phyloP scores from a whole-genome alignment of 2,797 vertebrate genomes.

The Melanotaenia parkinsoni region DNA sequence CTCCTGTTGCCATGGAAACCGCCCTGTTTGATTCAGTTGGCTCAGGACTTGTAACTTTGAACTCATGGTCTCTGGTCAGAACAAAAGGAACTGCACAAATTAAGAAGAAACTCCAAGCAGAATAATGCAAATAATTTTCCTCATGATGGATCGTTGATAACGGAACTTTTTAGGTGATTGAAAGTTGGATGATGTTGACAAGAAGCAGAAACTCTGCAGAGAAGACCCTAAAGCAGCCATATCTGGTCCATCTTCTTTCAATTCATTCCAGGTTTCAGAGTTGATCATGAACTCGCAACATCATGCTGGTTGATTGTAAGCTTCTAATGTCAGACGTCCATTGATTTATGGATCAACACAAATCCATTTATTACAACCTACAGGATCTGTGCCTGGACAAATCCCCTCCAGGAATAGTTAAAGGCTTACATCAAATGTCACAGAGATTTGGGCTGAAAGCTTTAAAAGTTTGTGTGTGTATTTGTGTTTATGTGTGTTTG shows the following conservation, averaged over 20 bases:
- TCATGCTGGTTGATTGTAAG: constrained; percentile 61
- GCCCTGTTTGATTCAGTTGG: constrained; percentile 43
- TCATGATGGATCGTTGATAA: too few species aligned
- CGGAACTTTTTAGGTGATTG: background rate
- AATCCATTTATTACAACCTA: constrained; percentile 69
- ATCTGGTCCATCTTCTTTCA: constrained; percentile 46
- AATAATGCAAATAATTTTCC: background rate
- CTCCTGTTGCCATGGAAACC: constrained; percentile 42
- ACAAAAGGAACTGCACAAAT: constrained; percentile 19
- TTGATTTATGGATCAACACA: constrained; percentile 62
- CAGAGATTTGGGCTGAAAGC: constrained; percentile 54
- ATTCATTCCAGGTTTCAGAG: constrained; percentile 30
- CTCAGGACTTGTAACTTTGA: constrained; percentile 12
- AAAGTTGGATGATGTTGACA: background rate
- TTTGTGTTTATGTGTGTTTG: constrained; percentile 40
- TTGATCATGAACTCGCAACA: constrained; percentile 30
- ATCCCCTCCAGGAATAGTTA: constrained; percentile 60
- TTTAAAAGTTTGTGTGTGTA: constrained; percentile 36
- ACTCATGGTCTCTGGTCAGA: constrained; percentile 22
- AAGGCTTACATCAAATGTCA: constrained; percentile 75
- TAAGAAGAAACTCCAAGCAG: background rate
- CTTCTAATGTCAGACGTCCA: constrained; percentile 50
- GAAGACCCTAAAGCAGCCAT: constrained; percentile 13
- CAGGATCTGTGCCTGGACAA: constrained; percentile 55
- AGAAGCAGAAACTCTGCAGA: background rate